phyloP scores from a whole-genome alignment of 2,113 vertebrate species.

The Leptodactylus fuscus region DNA sequence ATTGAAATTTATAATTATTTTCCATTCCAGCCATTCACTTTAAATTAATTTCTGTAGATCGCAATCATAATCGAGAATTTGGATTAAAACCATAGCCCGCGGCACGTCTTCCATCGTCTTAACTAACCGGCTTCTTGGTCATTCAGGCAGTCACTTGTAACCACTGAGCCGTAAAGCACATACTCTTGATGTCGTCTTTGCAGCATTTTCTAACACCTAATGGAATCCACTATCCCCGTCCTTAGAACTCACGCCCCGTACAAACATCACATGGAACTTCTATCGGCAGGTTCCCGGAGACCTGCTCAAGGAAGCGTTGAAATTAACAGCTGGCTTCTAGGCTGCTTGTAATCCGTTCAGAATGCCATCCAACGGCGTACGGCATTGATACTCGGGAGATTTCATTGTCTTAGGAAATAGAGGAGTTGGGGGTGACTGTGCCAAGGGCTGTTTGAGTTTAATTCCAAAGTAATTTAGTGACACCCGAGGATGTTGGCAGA shows the following conservation, averaged over 20 bases:
- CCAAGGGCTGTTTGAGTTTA: constrained; percentile 44
- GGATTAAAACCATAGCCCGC: background rate
- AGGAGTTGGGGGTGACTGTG: constrained; percentile 37
- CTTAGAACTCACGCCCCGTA: background rate
- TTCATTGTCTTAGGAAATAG: constrained; percentile 33
- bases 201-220: background rate
- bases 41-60: background rate
- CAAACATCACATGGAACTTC: constrained; percentile 11
- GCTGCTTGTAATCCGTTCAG: constrained; percentile 40
- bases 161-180: background rate
- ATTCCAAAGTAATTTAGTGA: constrained; percentile 43
- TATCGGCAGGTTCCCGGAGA: constrained; percentile 31
- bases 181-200: background rate
- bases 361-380: constrained; percentile 14
- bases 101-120: background rate
- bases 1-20: background rate
- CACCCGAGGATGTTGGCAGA: constrained; percentile 42
- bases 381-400: constrained; percentile 26
- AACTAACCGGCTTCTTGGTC: constrained; percentile 5
- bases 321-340: constrained; percentile 43
- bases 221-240: background rate
- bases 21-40: background rate
- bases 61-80: background rate
- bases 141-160: background rate
- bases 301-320: constrained; percentile 41